phyloP scores from a whole-genome alignment of 2,888 invertebrate species.

The Eurytoma californica region DNA sequence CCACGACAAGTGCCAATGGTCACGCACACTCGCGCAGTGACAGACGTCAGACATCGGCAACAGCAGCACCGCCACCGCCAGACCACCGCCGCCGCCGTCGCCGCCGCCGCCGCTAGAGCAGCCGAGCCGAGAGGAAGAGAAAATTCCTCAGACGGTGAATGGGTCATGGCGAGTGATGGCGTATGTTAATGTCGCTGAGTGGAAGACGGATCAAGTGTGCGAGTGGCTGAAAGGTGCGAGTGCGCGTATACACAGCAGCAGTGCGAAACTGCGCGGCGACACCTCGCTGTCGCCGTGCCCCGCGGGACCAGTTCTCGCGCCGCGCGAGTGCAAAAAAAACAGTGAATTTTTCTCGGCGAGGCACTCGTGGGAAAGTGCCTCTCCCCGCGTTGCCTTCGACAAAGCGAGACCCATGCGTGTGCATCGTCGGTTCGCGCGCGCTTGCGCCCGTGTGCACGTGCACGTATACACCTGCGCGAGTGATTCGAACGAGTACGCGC shows the following conservation, averaged over 20 bases:
- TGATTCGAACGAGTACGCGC: slow-evolving; percentile 2
- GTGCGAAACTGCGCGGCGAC: not conserved
- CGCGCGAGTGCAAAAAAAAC: not conserved
- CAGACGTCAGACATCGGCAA: not conserved
- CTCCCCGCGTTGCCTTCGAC: not conserved
- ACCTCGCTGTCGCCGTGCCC: too few species aligned
- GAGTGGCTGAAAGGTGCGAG: slow-evolving; percentile 90
- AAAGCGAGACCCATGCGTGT: not conserved
- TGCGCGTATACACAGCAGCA: not conserved
- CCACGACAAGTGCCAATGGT: slow-evolving; percentile 9
- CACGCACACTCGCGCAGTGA: not conserved
- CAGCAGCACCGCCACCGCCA: not conserved
- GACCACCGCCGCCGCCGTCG: not conserved
- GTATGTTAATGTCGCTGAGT: slow-evolving; percentile 90
- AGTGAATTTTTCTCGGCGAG: slow-evolving; percentile 3
- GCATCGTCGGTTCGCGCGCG: not conserved
- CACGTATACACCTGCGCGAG: not conserved
- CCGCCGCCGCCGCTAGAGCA: slow-evolving; percentile 7
- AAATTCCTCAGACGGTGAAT: slow-evolving; percentile 52
- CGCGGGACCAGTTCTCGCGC: not conserved
- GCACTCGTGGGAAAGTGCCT: slow-evolving; percentile 43
- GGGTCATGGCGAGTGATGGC: slow-evolving; percentile 78
- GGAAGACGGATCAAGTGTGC: slow-evolving; percentile 92
- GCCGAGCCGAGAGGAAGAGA: slow-evolving; percentile 45
- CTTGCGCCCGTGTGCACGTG: too few species aligned